Evolutionary conservation across 2,797 vertebrate genomes (phyloP).

Genomic region (Pseudochirops corinnae): DNA sequence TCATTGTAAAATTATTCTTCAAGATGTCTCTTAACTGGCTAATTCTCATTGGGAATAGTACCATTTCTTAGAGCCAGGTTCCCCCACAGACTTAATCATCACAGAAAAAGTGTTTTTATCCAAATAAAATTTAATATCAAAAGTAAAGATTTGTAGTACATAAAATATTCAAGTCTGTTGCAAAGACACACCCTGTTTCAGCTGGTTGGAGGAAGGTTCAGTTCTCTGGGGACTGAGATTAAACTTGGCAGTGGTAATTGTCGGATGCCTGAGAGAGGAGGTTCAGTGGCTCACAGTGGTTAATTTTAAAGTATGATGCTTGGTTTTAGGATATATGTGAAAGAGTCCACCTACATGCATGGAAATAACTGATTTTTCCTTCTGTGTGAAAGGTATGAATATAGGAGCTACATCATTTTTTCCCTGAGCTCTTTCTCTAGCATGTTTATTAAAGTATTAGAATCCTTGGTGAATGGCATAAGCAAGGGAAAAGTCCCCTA

Average conservation of each 20-base stretch:
- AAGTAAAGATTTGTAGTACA: constrained; percentile 28
- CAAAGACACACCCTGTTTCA: constrained; percentile 48
- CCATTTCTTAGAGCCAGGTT: neutral
- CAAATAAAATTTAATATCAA: constrained; percentile 10
- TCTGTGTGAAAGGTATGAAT: neutral
- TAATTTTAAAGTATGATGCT: constrained; percentile 51
- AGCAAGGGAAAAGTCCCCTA: neutral
- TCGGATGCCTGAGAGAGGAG: constrained; percentile 41
- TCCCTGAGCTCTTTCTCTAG: neutral
- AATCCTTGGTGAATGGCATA: neutral
- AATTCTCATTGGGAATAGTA: constrained; percentile 2
- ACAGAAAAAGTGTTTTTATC: neutral
- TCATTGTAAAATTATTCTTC: neutral
- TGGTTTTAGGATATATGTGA: neutral
- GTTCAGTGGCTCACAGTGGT: constrained; percentile 1
- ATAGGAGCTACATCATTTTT: neutral
- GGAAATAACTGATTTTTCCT: constrained; percentile 35
- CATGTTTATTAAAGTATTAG: constrained; percentile 1
- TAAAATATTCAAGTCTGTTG: constrained; percentile 16
- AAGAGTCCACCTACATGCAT: neutral
- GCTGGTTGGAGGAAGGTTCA: neutral
- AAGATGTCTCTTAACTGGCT: constrained; percentile 32
- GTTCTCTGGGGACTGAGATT: constrained; percentile 42
- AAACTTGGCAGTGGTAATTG: constrained; percentile 51
- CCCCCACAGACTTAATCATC: constrained; percentile 25